A percentile compares a stretch with the other conserved stretches of the same genome.
Conservation (phyloP, 2,113 vertebrate species). For the Corapipo altera region DNA sequence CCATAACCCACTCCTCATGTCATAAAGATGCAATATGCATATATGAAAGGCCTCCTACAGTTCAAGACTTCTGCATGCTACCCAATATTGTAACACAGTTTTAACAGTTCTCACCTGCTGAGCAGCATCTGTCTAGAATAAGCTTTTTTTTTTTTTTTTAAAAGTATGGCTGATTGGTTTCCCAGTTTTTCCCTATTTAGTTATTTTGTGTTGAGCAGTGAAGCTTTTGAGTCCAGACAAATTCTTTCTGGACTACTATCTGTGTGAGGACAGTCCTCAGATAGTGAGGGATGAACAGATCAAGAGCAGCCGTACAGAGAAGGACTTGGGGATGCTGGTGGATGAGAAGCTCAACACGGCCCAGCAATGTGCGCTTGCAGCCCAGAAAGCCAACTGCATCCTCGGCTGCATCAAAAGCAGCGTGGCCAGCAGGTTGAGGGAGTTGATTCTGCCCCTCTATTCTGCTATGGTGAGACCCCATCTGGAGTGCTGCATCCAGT, state of each 20-base stretch:
- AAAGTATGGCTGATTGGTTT: not conserved
- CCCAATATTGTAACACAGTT: not conserved
- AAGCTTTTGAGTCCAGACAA: not conserved
- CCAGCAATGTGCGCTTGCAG: not conserved
- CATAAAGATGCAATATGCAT: not conserved
- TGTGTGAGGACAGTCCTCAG: not conserved
- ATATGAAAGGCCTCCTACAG: not conserved
- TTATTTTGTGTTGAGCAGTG: not conserved
- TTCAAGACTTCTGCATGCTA: not conserved
- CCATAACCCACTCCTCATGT: not conserved
- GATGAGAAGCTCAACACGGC: not conserved
- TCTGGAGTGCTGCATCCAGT: not conserved
- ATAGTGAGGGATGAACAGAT: not conserved
- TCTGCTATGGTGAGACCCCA: not conserved
- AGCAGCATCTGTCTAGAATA: not conserved
- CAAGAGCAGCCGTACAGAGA: not conserved
- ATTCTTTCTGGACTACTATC: not conserved
- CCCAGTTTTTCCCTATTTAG: not conserved
- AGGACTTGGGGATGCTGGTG: not conserved
- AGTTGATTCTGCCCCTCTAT: not conserved
- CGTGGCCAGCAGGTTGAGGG: fast-evolving
- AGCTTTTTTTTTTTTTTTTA: not conserved
- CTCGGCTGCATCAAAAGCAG: not conserved
- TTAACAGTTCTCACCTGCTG: not conserved
- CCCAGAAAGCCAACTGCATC: not conserved